Evolutionary conservation across 2,113 vertebrate species (phyloP).

Genomic region (Megalops atlanticus): DNA sequence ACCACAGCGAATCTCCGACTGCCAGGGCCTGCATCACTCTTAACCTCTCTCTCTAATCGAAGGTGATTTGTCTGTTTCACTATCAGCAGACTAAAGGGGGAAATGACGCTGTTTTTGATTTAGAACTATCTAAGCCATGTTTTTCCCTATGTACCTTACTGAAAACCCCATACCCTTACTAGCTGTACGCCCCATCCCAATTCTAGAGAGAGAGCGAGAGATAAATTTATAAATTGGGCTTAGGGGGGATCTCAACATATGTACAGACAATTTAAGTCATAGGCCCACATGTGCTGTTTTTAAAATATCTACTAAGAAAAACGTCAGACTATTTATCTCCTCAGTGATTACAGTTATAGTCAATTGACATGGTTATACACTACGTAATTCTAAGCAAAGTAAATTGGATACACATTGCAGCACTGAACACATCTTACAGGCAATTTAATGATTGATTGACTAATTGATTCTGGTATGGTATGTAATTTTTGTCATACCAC

Average conservation of each 20-base stretch:
- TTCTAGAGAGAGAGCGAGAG: background rate
- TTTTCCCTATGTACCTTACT: background rate
- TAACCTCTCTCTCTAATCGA: background rate
- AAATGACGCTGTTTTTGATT: background rate
- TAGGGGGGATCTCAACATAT: background rate
- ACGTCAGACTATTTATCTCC: too few relatives aligned
- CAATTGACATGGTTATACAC: too few relatives aligned
- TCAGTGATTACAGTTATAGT: too few relatives aligned
- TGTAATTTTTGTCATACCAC: too few relatives aligned
- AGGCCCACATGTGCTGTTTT: too few relatives aligned
- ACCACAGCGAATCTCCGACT: background rate
- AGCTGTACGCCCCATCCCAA: background rate
- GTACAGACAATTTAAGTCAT: background rate
- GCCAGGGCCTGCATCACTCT: background rate
- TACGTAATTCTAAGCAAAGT: too few relatives aligned
- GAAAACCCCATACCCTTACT: background rate
- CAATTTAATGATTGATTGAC: too few relatives aligned
- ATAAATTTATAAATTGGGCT: background rate
- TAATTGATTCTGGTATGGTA: too few relatives aligned
- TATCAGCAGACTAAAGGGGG: background rate
- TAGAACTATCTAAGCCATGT: background rate
- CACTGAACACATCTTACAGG: too few relatives aligned
- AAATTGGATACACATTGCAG: too few relatives aligned
- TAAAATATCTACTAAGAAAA: too few relatives aligned
- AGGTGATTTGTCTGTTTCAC: background rate